A percentile compares a stretch with the other conserved stretches of the same genome.
Evolutionary conservation across 2,797 vertebrate genomes (phyloP).

Genomic region (Myiotriccus ornatus): DNA sequence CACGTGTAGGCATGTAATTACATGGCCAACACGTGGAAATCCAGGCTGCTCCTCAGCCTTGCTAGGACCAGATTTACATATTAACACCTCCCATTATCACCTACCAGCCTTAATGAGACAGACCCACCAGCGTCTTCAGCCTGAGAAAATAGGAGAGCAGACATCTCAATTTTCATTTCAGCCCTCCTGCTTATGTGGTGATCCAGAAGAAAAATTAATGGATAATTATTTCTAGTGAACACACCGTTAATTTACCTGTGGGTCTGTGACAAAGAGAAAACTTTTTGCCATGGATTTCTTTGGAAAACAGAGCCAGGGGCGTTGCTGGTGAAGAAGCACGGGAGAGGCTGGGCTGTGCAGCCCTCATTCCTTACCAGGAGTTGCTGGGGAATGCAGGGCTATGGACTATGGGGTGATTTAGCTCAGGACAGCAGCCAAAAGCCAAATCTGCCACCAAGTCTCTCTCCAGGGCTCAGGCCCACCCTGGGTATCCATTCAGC

Average conservation of each 20-base stretch:
- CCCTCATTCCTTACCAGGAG: background rate
- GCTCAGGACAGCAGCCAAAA: slow-evolving; percentile 12
- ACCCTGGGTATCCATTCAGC: background rate
- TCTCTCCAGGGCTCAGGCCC: background rate
- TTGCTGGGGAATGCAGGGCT: background rate
- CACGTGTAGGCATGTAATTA: background rate
- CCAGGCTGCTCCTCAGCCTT: background rate
- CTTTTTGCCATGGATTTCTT: background rate
- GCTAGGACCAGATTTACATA: background rate
- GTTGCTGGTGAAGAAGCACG: background rate
- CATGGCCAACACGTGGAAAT: background rate
- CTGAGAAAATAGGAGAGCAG: background rate
- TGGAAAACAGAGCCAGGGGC: background rate
- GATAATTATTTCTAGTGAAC: background rate
- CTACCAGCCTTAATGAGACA: background rate
- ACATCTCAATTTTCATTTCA: background rate
- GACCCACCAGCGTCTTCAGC: background rate
- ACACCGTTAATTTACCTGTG: background rate
- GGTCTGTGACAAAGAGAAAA: background rate
- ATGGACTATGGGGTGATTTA: background rate
- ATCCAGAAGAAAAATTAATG: background rate
- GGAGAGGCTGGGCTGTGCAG: background rate
- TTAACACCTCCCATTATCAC: slow-evolving; percentile 15
- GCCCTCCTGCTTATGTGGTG: background rate
- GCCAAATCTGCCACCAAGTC: background rate